These are phyloP conservation scores for Caerostris extrusa DNA, from an alignment of 1,140 invertebrate genomes.

Conservation along the genomic window DNA sequence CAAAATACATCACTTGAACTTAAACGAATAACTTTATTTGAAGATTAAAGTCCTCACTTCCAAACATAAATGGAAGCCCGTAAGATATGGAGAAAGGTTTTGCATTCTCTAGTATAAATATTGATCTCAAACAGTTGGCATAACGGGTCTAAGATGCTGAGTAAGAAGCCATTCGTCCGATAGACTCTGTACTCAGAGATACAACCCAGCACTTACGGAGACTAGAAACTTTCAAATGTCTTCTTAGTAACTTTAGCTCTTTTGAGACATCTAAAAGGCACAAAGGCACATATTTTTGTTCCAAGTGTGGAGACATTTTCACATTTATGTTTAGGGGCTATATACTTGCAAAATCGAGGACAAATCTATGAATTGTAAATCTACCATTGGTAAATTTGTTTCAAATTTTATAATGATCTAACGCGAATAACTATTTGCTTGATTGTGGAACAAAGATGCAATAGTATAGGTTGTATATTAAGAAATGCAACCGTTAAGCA, in stretches of 20 bases:
- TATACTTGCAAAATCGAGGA: not conserved
- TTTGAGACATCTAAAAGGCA: not conserved
- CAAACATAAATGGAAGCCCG: not conserved
- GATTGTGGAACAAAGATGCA: too few species aligned
- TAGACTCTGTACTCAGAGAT: constrained; percentile 9
- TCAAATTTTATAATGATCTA: too few species aligned
- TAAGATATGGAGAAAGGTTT: constrained; percentile 26
- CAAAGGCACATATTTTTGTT: constrained; percentile 1
- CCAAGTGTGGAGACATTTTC: not conserved
- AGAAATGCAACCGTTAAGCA: too few species aligned
- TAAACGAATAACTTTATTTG: constrained; percentile 12
- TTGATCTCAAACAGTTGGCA: constrained; percentile 5
- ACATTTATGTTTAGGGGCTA: not conserved
- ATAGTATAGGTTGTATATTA: too few species aligned
- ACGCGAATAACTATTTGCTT: too few species aligned
- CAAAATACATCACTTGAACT: constrained; percentile 22
- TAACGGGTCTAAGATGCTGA: constrained; percentile 9
- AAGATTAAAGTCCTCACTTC: constrained; percentile 1
- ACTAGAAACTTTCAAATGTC: constrained; percentile 11
- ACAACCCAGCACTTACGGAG: not conserved
- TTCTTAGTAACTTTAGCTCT: not conserved
- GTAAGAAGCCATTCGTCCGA: constrained; percentile 21
- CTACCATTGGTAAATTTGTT: too few species aligned
- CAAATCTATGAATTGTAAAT: too few species aligned
- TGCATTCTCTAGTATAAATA: constrained; percentile 5